These are phyloP conservation scores for Dicentrarchus labrax DNA, from an alignment of 2,113 vertebrate species.

Conservation along the genomic window DNA sequence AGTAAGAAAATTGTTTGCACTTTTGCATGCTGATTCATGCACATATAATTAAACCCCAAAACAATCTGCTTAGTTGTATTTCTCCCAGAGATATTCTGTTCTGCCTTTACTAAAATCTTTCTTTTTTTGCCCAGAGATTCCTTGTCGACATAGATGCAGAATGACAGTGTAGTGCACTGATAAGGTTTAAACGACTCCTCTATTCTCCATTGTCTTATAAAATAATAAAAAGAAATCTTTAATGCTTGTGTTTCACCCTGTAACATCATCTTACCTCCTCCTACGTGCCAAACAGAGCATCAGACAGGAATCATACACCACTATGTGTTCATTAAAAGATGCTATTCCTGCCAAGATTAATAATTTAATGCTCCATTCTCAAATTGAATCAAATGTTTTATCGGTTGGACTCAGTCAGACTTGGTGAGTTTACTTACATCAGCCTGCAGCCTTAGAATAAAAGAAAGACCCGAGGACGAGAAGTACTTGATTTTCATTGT, in stretches of 20 bases:
- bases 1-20: neutral
- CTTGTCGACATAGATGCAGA: neutral
- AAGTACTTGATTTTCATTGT: neutral
- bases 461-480: neutral
- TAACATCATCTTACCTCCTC: constrained; percentile 57
- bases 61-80: neutral
- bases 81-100: neutral
- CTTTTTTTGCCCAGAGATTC: neutral
- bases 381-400: constrained; percentile 53
- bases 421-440: constrained; percentile 16
- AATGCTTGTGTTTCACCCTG: constrained; percentile 42
- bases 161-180: neutral
- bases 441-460: constrained; percentile 17
- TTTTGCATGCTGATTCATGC: constrained; percentile 20
- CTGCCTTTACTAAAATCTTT: neutral
- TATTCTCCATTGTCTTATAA: constrained; percentile 22
- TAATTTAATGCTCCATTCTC: constrained; percentile 53
- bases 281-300: constrained; percentile 51
- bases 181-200: constrained; percentile 10
- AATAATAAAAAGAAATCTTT: constrained; percentile 29
- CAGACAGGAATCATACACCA: constrained; percentile 40
- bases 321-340: constrained; percentile 50
- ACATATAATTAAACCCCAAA: neutral
- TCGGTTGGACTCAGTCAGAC: constrained; percentile 25
- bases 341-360: constrained; percentile 38